Conservation (phyloP, 2,113 vertebrate species). For the Bos indicus region DNA sequence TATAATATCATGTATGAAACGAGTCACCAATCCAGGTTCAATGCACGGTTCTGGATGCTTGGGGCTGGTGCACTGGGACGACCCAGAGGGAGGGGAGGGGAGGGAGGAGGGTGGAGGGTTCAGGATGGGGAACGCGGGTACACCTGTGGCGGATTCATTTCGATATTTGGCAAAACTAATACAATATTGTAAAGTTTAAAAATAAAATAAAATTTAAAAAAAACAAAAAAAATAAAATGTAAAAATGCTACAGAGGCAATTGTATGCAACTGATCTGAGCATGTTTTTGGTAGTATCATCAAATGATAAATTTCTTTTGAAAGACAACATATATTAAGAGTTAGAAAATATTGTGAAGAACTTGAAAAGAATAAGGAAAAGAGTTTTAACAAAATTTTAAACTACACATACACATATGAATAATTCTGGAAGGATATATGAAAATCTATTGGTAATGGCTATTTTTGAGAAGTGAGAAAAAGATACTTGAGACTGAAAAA, state of each 20-base stretch:
- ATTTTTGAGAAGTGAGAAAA: not conserved
- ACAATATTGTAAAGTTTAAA: no score
- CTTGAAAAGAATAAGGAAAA: not conserved
- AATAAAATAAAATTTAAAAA: no score
- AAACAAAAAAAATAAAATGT: not conserved
- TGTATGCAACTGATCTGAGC: not conserved
- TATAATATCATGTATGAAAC: no score
- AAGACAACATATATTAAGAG: not conserved
- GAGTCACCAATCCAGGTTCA: no score
- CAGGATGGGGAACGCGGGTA: no score
- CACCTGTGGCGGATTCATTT: no score
- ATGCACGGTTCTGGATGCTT: no score
- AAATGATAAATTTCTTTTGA: not conserved
- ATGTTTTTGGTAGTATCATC: not conserved
- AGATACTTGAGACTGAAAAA: not conserved
- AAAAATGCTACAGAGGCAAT: not conserved
- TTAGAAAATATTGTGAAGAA: not conserved
- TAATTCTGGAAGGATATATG: not conserved
- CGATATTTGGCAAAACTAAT: no score
- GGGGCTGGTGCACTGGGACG: no score
- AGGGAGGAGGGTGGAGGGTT: no score
- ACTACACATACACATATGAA: not conserved
- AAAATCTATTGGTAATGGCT: not conserved
- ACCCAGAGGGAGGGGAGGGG: no score
- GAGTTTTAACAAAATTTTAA: not conserved